Evolutionary conservation across 2,888 invertebrate genomes (phyloP).

Genomic region (Hypomecis punctinalis): DNA sequence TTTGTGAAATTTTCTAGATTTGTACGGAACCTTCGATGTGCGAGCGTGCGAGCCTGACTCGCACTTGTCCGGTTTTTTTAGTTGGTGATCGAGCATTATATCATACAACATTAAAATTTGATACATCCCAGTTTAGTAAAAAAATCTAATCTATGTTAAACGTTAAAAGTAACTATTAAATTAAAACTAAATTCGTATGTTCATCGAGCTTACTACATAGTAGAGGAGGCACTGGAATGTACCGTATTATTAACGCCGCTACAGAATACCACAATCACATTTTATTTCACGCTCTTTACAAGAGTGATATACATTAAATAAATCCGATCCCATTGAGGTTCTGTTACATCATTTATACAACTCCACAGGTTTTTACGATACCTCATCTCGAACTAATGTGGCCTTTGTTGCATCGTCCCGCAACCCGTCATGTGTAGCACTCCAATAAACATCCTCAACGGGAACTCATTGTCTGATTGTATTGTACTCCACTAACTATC

Average conservation of each 20-base stretch:
- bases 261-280: conserved; percentile 9
- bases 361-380: conserved; percentile 50
- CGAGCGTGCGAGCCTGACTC: no score
- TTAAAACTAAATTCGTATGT: no score
- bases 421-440: conserved; percentile 53
- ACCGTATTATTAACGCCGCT: background rate
- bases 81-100: no score
- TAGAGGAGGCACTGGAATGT: background rate
- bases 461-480: conserved; percentile 54
- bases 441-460: conserved; percentile 58
- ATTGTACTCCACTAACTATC: conserved; percentile 45
- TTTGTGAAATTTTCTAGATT: no score
- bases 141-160: no score
- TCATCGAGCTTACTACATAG: no score
- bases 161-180: no score
- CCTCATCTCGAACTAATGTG: conserved; percentile 59
- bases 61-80: no score
- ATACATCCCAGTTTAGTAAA: no score
- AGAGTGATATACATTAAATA: conserved; percentile 29
- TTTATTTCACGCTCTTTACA: conserved; percentile 25
- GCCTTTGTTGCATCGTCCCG: conserved; percentile 55
- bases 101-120: no score
- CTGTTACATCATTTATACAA: conserved; percentile 47
- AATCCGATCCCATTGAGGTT: conserved; percentile 27
- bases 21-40: no score